Conservation (phyloP, 2,113 vertebrate genomes). For the Platanista minor region DNA sequence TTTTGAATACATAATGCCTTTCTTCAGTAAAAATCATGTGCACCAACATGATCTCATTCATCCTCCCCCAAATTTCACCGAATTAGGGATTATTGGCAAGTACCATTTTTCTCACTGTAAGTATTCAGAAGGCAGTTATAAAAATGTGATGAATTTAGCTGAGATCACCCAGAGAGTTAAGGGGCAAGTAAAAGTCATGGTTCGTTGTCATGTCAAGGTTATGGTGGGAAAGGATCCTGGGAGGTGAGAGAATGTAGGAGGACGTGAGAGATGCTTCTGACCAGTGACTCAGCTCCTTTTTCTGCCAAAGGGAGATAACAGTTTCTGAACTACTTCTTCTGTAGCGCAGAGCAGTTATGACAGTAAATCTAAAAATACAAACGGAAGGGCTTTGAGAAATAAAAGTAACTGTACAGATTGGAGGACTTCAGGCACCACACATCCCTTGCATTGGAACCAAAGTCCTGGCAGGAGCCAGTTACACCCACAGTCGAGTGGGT, state of each 20-base stretch:
- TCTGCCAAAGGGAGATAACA: not conserved
- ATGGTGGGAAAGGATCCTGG: fast-evolving
- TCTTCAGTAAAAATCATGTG: not conserved
- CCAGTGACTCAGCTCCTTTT: not conserved
- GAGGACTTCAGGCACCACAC: not conserved
- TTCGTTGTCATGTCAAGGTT: fast-evolving
- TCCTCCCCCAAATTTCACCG: not conserved
- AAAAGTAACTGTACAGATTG: not conserved
- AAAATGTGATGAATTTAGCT: not conserved
- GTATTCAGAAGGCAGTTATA: not conserved
- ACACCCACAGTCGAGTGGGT: not conserved
- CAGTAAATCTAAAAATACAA: not conserved
- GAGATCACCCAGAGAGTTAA: not conserved
- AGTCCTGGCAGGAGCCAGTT: not conserved
- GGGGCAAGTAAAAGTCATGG: not conserved
- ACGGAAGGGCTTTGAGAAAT: not conserved
- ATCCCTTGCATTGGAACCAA: not conserved
- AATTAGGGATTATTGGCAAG: not conserved
- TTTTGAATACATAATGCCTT: not conserved
- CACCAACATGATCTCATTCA: not conserved
- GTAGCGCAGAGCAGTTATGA: fast-evolving
- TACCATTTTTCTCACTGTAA: not conserved
- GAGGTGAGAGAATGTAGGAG: not conserved
- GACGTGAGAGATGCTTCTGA: not conserved
- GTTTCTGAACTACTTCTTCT: not conserved